Conservation (phyloP, 2,888 invertebrate species). For the Oscheius sp. region DNA sequence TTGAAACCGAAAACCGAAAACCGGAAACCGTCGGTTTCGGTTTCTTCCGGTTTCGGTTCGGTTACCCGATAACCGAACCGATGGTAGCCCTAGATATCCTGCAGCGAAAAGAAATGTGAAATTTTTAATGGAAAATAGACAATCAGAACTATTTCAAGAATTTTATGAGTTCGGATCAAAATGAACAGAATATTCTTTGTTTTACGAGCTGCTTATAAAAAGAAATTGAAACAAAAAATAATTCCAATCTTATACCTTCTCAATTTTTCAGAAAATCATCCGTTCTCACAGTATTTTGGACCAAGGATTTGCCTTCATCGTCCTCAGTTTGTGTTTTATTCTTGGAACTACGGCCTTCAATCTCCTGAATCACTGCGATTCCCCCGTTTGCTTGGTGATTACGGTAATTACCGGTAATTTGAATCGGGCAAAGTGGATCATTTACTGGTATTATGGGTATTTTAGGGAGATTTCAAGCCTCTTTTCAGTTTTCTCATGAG, state of each 20-base stretch:
- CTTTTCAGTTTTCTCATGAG: constrained; percentile 24
- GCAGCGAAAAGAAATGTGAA: no score
- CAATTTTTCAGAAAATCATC: not conserved
- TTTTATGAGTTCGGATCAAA: no score
- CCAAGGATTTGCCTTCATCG: constrained; percentile 24
- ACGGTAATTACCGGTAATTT: constrained; percentile 5
- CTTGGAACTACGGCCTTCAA: constrained; percentile 14
- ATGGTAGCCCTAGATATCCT: no score
- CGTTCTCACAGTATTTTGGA: constrained; percentile 8
- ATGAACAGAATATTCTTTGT: no score
- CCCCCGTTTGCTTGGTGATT: constrained; percentile 5
- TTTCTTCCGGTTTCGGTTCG: no score
- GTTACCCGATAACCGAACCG: no score
- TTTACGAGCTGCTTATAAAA: no score
- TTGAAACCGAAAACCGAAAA: no score
- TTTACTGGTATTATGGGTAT: constrained; percentile 12
- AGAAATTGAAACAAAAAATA: no score
- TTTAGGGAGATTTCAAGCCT: not conserved
- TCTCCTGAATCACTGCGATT: not conserved
- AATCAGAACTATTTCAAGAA: no score
- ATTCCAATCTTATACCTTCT: not conserved
- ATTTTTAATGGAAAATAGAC: no score
- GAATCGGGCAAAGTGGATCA: constrained; percentile 22
- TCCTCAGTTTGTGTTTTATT: constrained; percentile 26
- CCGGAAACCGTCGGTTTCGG: no score